A percentile compares a stretch with the other conserved stretches of the same genome.
These are phyloP conservation scores for Anolis apletophallus DNA, from an alignment of 2,797 vertebrate species.

Conservation along the genomic window DNA sequence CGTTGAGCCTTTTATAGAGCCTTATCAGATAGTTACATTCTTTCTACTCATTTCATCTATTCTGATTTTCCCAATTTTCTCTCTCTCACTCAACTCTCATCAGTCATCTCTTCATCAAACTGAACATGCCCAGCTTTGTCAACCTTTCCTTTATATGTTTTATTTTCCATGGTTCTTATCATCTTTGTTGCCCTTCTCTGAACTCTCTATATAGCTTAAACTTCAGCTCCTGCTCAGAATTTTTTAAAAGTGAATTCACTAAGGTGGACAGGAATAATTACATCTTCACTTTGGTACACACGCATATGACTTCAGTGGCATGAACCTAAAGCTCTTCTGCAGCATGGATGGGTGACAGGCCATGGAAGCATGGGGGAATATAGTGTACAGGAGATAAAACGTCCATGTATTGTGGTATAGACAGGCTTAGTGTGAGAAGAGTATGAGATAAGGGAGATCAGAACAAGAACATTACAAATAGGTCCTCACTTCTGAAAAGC, in stretches of 20 bases:
- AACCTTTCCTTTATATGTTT: too few relatives aligned
- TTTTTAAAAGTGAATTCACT: neutral
- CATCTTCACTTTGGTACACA: neutral
- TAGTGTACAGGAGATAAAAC: neutral
- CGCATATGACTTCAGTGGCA: too few relatives aligned
- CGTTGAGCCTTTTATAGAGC: neutral
- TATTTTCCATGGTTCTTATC: too few relatives aligned
- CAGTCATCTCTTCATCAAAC: too few relatives aligned
- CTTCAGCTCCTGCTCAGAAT: too few relatives aligned
- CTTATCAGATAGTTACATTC: neutral
- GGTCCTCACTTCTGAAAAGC: neutral
- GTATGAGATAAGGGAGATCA: neutral
- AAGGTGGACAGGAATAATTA: neutral
- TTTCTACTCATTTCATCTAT: neutral
- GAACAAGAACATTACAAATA: neutral
- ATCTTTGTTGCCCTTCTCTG: too few relatives aligned
- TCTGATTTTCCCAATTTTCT: neutral
- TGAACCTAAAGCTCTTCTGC: neutral
- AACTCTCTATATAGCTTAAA: too few relatives aligned
- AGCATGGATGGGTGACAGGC: neutral
- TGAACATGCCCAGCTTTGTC: too few relatives aligned
- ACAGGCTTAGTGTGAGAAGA: neutral
- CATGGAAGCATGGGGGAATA: neutral
- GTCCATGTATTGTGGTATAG: neutral
- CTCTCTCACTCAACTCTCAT: neutral